Conservation (phyloP, 2,113 vertebrate species). For the Aldabrachelys gigantea region DNA sequence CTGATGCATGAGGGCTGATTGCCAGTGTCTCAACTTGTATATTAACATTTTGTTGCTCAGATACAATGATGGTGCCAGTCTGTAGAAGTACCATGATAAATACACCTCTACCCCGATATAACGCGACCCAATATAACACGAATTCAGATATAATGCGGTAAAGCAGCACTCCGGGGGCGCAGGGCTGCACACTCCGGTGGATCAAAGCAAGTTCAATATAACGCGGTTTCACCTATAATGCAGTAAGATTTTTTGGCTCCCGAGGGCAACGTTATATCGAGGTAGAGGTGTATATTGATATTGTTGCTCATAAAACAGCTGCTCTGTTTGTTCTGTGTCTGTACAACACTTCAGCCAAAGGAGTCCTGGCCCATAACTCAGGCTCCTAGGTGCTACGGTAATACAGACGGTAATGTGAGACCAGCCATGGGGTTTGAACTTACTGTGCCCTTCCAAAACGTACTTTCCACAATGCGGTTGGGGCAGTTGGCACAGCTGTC, state of each 20-base stretch:
- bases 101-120: too few species aligned
- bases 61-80: rapidly evolving
- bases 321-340: background rate
- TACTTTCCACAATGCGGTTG: background rate
- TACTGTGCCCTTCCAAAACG: background rate
- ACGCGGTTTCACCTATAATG: too few species aligned
- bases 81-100: rapidly evolving
- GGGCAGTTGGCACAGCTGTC: background rate
- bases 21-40: background rate
- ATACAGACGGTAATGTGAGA: background rate
- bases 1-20: background rate
- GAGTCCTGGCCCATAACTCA: too few species aligned
- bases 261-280: too few species aligned
- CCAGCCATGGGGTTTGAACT: background rate
- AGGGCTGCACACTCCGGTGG: too few species aligned
- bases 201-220: too few species aligned
- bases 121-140: too few species aligned
- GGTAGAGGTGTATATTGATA: background rate
- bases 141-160: too few species aligned
- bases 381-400: too few species aligned
- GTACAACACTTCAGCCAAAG: background rate
- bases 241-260: too few species aligned
- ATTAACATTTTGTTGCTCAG: rapidly evolving
- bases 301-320: background rate
- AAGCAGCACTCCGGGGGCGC: too few species aligned